Base-by-base conservation (phyloP, 1,140 invertebrate species). In the Polypedilum pembai region DNA sequence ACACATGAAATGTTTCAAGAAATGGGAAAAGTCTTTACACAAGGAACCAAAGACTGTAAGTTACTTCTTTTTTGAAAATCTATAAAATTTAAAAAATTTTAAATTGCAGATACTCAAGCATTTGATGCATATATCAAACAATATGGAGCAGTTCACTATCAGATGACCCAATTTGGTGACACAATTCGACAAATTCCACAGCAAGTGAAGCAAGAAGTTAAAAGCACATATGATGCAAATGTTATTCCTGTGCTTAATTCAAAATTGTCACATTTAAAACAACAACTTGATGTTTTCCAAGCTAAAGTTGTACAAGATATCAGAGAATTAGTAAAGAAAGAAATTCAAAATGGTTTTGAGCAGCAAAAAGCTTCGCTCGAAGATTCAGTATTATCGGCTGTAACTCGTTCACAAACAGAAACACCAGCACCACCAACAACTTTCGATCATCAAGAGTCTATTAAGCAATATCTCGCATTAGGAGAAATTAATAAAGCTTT, bases 11-110 rank as follows among this genome's bases (percentile, higher is more conserved):
- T 97, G 85, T 95, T 95, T 78, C 85, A 88, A 41, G 94, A 97
- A 84, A 87, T 97, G 2, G 94, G 95, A 80, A 90, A 93, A 15
- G 87, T 89, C 3, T 97, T 97, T 81, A 87, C 89, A 63, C 86
- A 86, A 76, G 95, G 95, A 76, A 94, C 93, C 3, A 90, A 89
- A 79, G 94, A 97, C 84, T 95, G 94, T 96, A 86, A 89, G 90
- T 85, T 20, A n/a, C 10, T 8, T 73, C n/a, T n/a, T n/a, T n/a
- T n/a, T n/a, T n/a, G n/a, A n/a, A n/a, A n/a, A n/a, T n/a, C n/a
- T n/a, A n/a, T 73, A 56, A 69, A 69, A 56, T 15, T 73, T 20
- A 41, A 17, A 33, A 7, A 73, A 74, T 56, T 74, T 73, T 40
- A 40, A 63, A n/a, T 76, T 77, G 3, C 75, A 87, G 86, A 87